phyloP scores from a whole-genome alignment of 2,113 vertebrate genomes.

The Cricetomys ansorgei region DNA sequence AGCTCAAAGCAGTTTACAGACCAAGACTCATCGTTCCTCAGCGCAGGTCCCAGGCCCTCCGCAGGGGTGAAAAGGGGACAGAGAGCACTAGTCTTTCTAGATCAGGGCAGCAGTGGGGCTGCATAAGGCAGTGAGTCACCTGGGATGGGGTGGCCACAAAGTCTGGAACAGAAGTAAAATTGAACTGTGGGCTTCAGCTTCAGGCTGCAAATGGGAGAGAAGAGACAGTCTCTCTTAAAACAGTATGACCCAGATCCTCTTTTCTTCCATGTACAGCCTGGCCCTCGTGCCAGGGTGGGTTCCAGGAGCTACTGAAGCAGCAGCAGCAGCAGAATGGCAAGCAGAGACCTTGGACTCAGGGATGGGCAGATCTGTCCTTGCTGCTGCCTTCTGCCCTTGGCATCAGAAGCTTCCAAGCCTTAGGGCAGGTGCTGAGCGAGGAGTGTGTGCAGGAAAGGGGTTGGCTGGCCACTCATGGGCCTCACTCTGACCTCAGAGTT shows the following conservation, averaged over 20 bases:
- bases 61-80: background rate
- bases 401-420: background rate
- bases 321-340: background rate
- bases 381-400: background rate
- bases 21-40: constrained; percentile 60
- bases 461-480: background rate
- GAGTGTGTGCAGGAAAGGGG: background rate
- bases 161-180: constrained; percentile 49
- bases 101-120: background rate
- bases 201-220: background rate
- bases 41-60: constrained; percentile 26
- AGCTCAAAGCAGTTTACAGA: constrained; percentile 81
- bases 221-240: background rate
- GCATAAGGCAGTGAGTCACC: constrained; percentile 54
- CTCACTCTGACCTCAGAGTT: background rate
- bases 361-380: background rate
- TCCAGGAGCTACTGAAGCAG: background rate
- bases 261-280: background rate
- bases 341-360: background rate
- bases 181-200: background rate
- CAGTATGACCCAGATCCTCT: background rate
- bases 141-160: background rate
- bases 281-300: background rate
- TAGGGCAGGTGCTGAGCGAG: background rate
- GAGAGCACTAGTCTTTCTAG: constrained; percentile 52